Evolutionary conservation across 2,113 vertebrate species (phyloP).

Genomic region (Misgurnus mizolepis): DNA sequence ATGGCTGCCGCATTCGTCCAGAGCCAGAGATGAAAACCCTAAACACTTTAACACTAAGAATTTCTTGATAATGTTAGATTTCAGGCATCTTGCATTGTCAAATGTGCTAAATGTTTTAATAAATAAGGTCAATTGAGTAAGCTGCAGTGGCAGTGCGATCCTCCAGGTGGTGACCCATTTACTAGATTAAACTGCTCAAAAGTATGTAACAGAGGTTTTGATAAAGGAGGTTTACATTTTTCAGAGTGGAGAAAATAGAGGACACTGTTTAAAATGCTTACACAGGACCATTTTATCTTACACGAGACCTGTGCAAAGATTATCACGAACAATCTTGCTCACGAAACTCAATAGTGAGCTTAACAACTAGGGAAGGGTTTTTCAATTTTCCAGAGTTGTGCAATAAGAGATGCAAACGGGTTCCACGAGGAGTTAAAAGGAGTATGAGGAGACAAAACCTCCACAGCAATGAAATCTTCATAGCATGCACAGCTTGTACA

Average conservation of each 20-base stretch:
- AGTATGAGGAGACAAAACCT: slow-evolving; percentile 43
- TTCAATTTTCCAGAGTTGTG: slow-evolving; percentile 17
- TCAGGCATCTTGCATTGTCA: not conserved
- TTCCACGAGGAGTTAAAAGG: slow-evolving; percentile 37
- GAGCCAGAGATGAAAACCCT: slow-evolving; percentile 3
- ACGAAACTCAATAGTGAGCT: not conserved
- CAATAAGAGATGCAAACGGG: slow-evolving; percentile 27
- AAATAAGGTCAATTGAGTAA: slow-evolving; percentile 11
- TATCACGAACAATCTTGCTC: not conserved
- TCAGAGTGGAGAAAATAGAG: not conserved
- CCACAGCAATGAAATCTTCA: slow-evolving; percentile 55
- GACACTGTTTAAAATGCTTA: not conserved
- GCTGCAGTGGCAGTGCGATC: slow-evolving; percentile 34
- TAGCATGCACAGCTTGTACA: slow-evolving; percentile 66
- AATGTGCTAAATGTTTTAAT: slow-evolving; percentile 30
- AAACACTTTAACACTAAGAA: too few relatives aligned
- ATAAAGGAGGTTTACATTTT: not conserved
- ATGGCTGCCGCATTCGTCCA: not conserved
- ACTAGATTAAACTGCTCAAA: not conserved
- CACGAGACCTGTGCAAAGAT: not conserved
- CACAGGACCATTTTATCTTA: not conserved
- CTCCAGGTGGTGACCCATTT: not conserved
- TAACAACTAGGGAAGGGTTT: not conserved
- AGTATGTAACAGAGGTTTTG: not conserved
- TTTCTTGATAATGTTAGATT: too few relatives aligned